Evolutionary conservation across 2,113 vertebrate species (phyloP).

Genomic region (Suricata suricatta): DNA sequence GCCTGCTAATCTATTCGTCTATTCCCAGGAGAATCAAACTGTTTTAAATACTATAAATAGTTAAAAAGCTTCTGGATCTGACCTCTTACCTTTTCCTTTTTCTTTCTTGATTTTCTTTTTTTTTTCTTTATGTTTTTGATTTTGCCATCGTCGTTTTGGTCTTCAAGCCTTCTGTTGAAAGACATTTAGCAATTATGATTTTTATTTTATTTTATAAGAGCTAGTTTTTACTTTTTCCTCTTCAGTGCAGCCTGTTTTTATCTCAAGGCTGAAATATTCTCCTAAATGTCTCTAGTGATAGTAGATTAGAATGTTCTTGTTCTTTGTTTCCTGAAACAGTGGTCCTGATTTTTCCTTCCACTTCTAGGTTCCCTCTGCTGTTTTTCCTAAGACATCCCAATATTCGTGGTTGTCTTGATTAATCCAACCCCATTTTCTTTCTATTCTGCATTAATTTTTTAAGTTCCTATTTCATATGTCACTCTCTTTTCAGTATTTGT

Average conservation of each 20-base stretch:
- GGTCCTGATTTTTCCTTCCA: not conserved
- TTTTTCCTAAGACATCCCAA: not conserved
- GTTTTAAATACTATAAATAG: not conserved
- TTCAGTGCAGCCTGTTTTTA: not conserved
- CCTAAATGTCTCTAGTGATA: not conserved
- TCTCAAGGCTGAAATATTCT: not conserved
- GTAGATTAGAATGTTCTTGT: not conserved
- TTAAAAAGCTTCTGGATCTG: not conserved
- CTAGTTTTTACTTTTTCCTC: not conserved
- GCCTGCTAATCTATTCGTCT: not conserved
- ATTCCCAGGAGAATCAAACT: not conserved
- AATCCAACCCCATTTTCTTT: not conserved
- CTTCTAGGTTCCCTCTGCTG: not conserved
- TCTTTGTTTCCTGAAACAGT: not conserved
- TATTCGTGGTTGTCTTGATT: not conserved
- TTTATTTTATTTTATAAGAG: not conserved
- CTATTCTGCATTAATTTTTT: not conserved
- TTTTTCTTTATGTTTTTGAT: not conserved
- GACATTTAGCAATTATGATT: not conserved
- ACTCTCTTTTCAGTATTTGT: not conserved
- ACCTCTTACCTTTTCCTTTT: not conserved
- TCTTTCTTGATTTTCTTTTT: not conserved
- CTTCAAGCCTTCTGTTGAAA: not conserved
- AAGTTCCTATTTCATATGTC: not conserved
- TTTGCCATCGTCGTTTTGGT: not conserved